Conservation (phyloP, 2,797 vertebrate species). For the Pseudopleuronectes americanus region DNA sequence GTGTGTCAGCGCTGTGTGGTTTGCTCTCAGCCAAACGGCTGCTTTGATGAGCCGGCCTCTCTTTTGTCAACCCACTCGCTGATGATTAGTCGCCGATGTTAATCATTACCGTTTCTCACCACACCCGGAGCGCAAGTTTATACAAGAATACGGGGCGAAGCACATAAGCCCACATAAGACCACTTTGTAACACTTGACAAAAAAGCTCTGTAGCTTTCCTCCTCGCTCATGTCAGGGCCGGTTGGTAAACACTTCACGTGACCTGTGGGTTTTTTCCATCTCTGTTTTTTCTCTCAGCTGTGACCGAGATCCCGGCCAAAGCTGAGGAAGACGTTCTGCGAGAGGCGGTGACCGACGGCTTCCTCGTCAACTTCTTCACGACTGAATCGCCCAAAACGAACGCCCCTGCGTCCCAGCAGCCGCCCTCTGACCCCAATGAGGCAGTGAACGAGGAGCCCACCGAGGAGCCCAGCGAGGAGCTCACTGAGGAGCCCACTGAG, state of each 20-base stretch:
- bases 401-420: neutral
- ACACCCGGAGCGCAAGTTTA: constrained; percentile 60
- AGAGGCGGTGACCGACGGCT: constrained; percentile 71
- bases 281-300: constrained; percentile 55
- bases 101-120: constrained; percentile 58
- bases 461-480: neutral
- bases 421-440: neutral
- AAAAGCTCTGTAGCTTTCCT: constrained; percentile 58
- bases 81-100: constrained; percentile 63
- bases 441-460: neutral
- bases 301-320: constrained; percentile 28
- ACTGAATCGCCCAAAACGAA: constrained; percentile 25
- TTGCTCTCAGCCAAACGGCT: constrained; percentile 23
- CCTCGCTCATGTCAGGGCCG: constrained; percentile 29
- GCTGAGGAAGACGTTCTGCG: constrained; percentile 56
- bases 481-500: no score
- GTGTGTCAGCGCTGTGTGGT: constrained; percentile 34
- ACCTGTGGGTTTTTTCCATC: constrained; percentile 44
- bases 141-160: constrained; percentile 49
- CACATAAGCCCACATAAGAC: neutral
- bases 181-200: constrained; percentile 13
- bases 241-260: constrained; percentile 54
- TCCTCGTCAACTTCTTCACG: constrained; percentile 47
- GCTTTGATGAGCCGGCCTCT: constrained; percentile 37
- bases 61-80: constrained; percentile 41